A percentile compares a stretch with the other conserved stretches of the same genome.
Evolutionary conservation across 2,888 invertebrate species (phyloP).

Genomic region (Cantharis rufa): DNA sequence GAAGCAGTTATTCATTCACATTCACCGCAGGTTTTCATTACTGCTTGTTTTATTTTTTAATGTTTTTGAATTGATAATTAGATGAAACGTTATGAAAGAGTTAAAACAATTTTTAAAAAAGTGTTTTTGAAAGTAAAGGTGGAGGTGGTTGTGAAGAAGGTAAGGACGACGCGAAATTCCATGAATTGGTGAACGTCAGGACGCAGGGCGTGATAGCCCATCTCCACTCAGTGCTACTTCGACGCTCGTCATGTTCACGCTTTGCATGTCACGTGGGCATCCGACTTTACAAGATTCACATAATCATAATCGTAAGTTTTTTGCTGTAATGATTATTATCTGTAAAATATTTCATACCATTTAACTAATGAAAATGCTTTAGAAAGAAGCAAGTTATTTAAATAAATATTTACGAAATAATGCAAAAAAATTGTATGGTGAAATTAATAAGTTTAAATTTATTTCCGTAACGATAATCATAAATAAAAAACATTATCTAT

Average conservation of each 20-base stretch:
- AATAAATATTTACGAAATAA: not conserved
- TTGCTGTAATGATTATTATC: not conserved
- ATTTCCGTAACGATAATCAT: not conserved
- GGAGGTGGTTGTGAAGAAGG: not conserved
- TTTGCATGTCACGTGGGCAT: constrained; percentile 51
- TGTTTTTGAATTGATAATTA: no score
- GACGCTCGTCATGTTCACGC: constrained; percentile 48
- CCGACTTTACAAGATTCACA: constrained; percentile 44
- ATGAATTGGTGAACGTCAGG: constrained; percentile 29
- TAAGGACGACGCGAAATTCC: constrained; percentile 22
- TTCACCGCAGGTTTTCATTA: no score
- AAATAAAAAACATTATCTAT: not conserved
- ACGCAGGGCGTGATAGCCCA: constrained; percentile 28
- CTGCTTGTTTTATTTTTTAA: no score
- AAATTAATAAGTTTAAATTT: not conserved
- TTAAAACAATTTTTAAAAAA: not conserved
- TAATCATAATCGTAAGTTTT: constrained; percentile 37
- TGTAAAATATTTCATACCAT: not conserved
- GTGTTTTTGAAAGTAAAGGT: not conserved
- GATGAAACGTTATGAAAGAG: not conserved
- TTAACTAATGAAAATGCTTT: not conserved
- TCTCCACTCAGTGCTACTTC: constrained; percentile 34
- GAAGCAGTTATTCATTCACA: no score
- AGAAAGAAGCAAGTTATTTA: not conserved
- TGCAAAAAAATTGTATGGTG: not conserved